Evolutionary conservation across 2,888 invertebrate genomes (phyloP).

Genomic region (Eulithis testata): DNA sequence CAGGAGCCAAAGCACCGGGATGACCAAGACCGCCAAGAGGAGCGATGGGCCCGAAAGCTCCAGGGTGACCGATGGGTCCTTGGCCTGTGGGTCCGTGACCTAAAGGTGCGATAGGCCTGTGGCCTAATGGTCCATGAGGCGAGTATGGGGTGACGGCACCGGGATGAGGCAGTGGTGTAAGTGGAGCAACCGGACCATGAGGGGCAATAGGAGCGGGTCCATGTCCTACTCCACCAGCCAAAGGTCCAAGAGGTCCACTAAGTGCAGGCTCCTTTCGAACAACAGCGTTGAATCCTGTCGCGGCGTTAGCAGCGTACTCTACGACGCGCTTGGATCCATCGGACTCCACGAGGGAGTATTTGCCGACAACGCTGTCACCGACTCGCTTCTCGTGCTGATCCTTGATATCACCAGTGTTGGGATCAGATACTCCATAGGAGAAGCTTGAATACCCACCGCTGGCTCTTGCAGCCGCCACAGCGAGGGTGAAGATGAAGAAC

Average conservation of each 20-base stretch:
- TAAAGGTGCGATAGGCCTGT: slow-evolving; percentile 22
- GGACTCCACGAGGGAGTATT: slow-evolving; percentile 78
- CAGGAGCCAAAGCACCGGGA: slow-evolving; percentile 24
- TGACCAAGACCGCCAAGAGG: slow-evolving; percentile 17
- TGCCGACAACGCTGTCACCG: slow-evolving; percentile 84
- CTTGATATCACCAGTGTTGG: slow-evolving; percentile 67
- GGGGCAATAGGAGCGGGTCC: slow-evolving; percentile 39
- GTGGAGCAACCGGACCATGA: slow-evolving; percentile 28
- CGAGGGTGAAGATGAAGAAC: slow-evolving; percentile 59
- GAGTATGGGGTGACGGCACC: slow-evolving; percentile 16
- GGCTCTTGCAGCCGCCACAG: slow-evolving; percentile 57
- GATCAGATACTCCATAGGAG: slow-evolving; percentile 69
- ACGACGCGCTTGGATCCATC: slow-evolving; percentile 85
- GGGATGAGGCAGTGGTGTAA: slow-evolving; percentile 12
- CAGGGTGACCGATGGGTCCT: slow-evolving; percentile 32
- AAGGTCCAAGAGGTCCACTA: slow-evolving; percentile 39
- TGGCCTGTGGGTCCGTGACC: slow-evolving; percentile 34
- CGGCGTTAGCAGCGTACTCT: slow-evolving; percentile 76
- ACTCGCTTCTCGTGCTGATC: slow-evolving; percentile 84
- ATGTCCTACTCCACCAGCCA: slow-evolving; percentile 27
- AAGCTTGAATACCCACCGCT: slow-evolving; percentile 64
- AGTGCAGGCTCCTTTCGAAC: slow-evolving; percentile 63
- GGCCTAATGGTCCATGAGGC: slow-evolving; percentile 12
- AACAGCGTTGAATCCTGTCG: slow-evolving; percentile 66
- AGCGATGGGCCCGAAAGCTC: slow-evolving; percentile 16